A percentile compares a stretch with the other conserved stretches of the same genome.
Conservation (phyloP, 92 coral and sea anemone species). For the Porites divaricata region DNA sequence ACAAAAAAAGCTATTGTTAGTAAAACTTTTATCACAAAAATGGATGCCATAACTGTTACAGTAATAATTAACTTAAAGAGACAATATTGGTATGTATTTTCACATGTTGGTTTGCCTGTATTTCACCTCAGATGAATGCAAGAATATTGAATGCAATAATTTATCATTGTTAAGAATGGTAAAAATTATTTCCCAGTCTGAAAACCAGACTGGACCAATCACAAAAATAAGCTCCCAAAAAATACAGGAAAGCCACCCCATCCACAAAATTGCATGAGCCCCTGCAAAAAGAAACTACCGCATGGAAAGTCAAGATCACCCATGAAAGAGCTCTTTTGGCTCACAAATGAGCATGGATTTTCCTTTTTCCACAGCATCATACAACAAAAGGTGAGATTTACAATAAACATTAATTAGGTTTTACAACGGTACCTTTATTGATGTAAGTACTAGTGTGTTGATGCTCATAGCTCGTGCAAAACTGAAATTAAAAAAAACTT, state of each 20-base stretch:
- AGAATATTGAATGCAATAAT: too few species aligned
- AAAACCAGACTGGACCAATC: too few species aligned
- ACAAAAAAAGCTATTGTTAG: too few species aligned
- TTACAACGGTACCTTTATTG: constrained; percentile 78
- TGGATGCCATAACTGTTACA: too few species aligned
- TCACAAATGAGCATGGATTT: neutral
- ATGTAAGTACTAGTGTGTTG: constrained; percentile 96
- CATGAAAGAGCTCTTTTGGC: neutral
- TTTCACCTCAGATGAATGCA: too few species aligned
- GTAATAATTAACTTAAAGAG: too few species aligned
- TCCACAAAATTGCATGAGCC: neutral
- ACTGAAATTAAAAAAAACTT: constrained; percentile 32
- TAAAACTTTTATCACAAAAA: too few species aligned
- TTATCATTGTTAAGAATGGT: too few species aligned
- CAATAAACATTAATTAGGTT: neutral
- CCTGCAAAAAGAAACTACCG: neutral
- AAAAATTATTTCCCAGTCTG: too few species aligned
- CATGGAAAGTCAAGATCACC: neutral
- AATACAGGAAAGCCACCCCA: neutral
- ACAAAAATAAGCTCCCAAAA: too few species aligned
- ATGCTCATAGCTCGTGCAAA: constrained; percentile 99
- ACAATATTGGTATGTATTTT: too few species aligned
- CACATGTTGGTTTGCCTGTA: too few species aligned
- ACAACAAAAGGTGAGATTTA: neutral
- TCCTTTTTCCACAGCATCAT: neutral